A percentile compares a stretch with the other conserved stretches of the same genome.
Evolutionary conservation across 1,140 invertebrate genomes (phyloP).

Genomic region (Acromyrmex echinatior): DNA sequence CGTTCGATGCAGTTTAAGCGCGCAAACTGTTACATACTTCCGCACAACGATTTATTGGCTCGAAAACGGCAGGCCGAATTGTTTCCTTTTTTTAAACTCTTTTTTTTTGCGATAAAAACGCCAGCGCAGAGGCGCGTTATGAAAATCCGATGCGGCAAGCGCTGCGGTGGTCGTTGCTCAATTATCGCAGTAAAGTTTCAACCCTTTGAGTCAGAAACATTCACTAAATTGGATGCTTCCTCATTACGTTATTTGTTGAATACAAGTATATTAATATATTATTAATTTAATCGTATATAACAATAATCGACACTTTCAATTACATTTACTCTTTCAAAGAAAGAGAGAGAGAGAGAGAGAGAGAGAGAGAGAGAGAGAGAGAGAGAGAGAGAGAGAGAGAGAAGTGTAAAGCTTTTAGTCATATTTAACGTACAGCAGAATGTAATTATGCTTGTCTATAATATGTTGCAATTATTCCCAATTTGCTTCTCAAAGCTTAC

Average conservation of each 20-base stretch:
- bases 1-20: conserved; percentile 49
- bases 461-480: conserved; percentile 57
- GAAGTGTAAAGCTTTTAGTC: conserved; percentile 13
- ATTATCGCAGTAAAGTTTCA: conserved; percentile 52
- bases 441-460: conserved; percentile 26
- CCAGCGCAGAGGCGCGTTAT: conserved; percentile 41
- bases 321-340: not conserved
- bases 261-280: not conserved
- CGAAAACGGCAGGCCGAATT: conserved; percentile 52
- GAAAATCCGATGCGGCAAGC: conserved; percentile 55
- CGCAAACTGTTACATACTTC: conserved; percentile 53
- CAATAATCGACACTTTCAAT: conserved; percentile 28
- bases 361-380: not conserved
- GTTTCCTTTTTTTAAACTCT: conserved; percentile 40
- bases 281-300: conserved; percentile 19
- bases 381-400: not conserved
- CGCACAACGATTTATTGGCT: conserved; percentile 58
- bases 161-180: conserved; percentile 34
- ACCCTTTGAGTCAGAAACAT: conserved; percentile 16
- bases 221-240: not conserved
- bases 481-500: conserved; percentile 58
- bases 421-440: conserved; percentile 31
- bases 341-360: not conserved
- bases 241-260: conserved; percentile 33
- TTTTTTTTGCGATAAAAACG: conserved; percentile 39